A percentile compares a stretch with the other conserved stretches of the same genome.
phyloP scores from a whole-genome alignment of 2,888 invertebrate species.

The Reticulitermes lucifugus region DNA sequence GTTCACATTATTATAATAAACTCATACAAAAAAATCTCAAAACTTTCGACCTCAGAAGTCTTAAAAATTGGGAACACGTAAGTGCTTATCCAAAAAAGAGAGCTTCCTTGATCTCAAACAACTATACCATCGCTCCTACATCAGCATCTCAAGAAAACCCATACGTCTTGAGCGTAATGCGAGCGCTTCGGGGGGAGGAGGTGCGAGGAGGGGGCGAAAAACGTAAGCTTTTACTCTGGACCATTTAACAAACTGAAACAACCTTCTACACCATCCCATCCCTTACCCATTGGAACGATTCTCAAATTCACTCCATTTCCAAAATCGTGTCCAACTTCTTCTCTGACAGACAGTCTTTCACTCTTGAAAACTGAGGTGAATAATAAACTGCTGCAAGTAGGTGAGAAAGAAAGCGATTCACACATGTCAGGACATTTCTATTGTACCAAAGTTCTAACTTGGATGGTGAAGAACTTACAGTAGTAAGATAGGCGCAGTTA shows the following conservation, averaged over 20 bases:
- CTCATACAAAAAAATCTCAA: too few species aligned
- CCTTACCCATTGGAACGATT: slow-evolving; percentile 2
- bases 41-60: too few species aligned
- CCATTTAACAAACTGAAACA: slow-evolving; percentile 47
- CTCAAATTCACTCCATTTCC: slow-evolving; percentile 15
- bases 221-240: slow-evolving; percentile 44
- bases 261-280: slow-evolving; percentile 5
- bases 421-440: not conserved
- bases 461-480: not conserved
- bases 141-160: slow-evolving; percentile 30
- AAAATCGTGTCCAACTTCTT: not conserved
- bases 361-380: not conserved
- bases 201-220: not conserved
- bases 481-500: too few species aligned
- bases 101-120: not conserved
- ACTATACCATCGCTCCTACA: not conserved
- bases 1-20: too few species aligned
- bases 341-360: not conserved
- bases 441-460: not conserved
- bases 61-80: too few species aligned
- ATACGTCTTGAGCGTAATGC: slow-evolving; percentile 32
- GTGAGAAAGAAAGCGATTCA: not conserved
- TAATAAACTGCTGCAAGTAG: not conserved
- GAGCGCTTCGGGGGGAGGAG: not conserved
- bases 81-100: not conserved